phyloP scores from a whole-genome alignment of 2,888 invertebrate species.

The Athalia rosae region DNA sequence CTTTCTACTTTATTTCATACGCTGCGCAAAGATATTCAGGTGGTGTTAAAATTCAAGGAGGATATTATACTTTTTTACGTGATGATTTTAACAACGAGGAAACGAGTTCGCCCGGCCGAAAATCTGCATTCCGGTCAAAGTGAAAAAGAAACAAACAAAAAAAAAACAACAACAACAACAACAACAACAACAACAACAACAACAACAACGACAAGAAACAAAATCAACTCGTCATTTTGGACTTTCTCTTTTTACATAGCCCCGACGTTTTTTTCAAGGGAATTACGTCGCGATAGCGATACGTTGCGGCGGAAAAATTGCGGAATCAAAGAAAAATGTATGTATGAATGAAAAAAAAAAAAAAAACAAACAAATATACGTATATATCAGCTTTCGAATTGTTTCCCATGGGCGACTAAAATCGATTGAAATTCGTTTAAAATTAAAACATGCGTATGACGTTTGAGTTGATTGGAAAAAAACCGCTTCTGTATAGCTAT shows the following conservation, averaged over 20 bases:
- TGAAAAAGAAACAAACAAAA: not conserved
- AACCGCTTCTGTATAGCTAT: conserved; percentile 28
- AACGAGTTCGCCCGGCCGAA: too few species aligned
- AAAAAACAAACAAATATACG: too few species aligned
- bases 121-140: not conserved
- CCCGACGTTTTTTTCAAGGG: not conserved
- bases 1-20: conserved; percentile 3
- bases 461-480: conserved; percentile 53
- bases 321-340: not conserved
- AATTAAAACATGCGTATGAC: conserved; percentile 48
- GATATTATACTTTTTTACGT: not conserved
- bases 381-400: too few species aligned
- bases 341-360: too few species aligned
- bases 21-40: not conserved
- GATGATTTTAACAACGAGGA: not conserved
- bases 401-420: not conserved
- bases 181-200: too few species aligned
- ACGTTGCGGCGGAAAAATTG: not conserved
- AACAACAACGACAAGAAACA: too few species aligned
- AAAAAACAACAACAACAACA: not conserved
- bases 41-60: conserved; percentile 4
- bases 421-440: conserved; percentile 2
- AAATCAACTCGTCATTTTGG: not conserved
- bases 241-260: not conserved
- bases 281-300: not conserved